Conservation (phyloP, 1,140 invertebrate genomes). For the Orius laevigatus region DNA sequence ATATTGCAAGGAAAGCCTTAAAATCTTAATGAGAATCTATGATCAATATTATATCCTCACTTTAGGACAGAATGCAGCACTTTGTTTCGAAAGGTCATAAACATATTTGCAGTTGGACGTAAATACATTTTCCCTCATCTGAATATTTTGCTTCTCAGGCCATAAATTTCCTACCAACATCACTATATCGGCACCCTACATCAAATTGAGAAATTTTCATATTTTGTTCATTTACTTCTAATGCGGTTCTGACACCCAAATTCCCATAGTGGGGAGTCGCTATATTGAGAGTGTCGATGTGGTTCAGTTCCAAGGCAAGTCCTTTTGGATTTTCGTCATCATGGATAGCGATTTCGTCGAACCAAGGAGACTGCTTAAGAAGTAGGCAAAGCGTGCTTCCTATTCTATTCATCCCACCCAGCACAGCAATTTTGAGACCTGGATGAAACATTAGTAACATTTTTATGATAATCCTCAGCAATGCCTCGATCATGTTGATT, state of each 20-base stretch:
- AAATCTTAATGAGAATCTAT: neutral
- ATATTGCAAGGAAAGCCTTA: slow-evolving; percentile 38
- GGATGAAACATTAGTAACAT: no score
- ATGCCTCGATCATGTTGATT: no score
- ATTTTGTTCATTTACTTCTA: slow-evolving; percentile 9
- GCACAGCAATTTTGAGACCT: slow-evolving; percentile 12
- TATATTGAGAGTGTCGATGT: slow-evolving; percentile 24
- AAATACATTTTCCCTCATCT: no score
- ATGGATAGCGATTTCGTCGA: slow-evolving; percentile 11
- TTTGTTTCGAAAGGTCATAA: no score
- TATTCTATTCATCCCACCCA: slow-evolving; percentile 11
- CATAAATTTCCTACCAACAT: no score
- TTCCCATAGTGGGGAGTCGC: slow-evolving; percentile 22
- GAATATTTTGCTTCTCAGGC: no score
- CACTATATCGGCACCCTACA: no score
- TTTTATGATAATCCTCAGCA: no score
- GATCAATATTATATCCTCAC: no score
- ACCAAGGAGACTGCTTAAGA: slow-evolving; percentile 9
- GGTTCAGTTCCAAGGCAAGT: slow-evolving; percentile 11
- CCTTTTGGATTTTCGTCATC: slow-evolving; percentile 3
- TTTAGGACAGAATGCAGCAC: no score
- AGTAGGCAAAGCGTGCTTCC: slow-evolving; percentile 10
- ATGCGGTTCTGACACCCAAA: neutral
- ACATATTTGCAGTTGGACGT: no score
- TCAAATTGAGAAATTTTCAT: no score